Base-by-base conservation (phyloP, 2,113 vertebrate species). In the Microcebus jonahi region DNA sequence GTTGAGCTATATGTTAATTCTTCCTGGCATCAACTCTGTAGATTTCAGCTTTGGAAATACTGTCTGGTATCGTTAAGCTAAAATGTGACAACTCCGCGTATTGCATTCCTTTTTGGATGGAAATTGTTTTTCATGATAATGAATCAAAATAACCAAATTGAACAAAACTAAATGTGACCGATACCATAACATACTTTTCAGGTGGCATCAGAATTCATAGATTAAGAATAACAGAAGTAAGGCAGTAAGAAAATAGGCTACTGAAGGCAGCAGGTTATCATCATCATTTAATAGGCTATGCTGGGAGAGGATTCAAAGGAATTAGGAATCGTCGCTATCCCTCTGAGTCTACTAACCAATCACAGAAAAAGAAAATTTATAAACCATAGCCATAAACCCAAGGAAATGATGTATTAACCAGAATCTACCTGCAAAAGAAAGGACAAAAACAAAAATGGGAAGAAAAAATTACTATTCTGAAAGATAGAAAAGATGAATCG, bases 1-100 rank as follows among this genome's bases (percentile, higher is more conserved):
- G 86, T 65, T 91, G 50, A 96, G 59, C 65, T 88, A 81, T 65
- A 42, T 71, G 57, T 90, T 95, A 90, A 95, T 96, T 91, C 61
- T 88, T 81, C 70, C 81, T 94, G 90, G 68, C 83, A 94, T 81
- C 48, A 92, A 76, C 13, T 91, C n/a, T 91, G 17, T 84, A 92
- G 77, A 91, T 89, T 93, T 67, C 65, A 91, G 39, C 34, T 94
- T 96, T 90, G 75, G 48, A 88, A 93, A 70, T 65, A 75, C 12
- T 92, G n/a, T 79, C 83, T 88, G 42, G 27, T 59, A 65, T 15
- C 65, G 57, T 67, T 88, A 87, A 80, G 57, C 76, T 94, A 87
- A 90, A 88, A 96, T 95, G 59, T 90, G 67, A 91, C 12, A n/a
- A 83, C 31, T 87, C 5, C 2, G 8, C 61, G 20, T 80, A 87